Base-by-base conservation (phyloP, 2,888 invertebrate genomes). In the Stenolophus ochropezus region DNA sequence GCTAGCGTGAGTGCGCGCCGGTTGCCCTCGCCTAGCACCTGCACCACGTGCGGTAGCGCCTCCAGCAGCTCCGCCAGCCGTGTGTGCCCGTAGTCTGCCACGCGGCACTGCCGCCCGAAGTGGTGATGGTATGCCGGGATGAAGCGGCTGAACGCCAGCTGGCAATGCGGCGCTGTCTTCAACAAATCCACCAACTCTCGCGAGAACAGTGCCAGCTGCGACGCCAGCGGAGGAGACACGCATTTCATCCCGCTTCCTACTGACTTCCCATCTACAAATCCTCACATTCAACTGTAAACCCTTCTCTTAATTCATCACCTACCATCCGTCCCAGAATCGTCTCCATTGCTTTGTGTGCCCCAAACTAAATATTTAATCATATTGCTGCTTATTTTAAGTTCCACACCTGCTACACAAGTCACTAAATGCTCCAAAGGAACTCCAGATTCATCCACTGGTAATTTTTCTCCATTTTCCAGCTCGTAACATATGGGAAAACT, bases 41-140 rank as follows among this genome's bases (percentile, higher is more conserved):
- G 96, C 42, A 97, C 94, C 58, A 97, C 94, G 85, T 95, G 94
- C 11, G 96, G 92, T n/a, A 98, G 91, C 2, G 97, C 95, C 85
- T 97, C 95, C 58, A 98, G 93, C 49, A 98, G 91, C 89, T 98
- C 98, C 18, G 97, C 94, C 1, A 98, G 90, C 88, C 97, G 97
- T 0, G 96, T 96, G 87, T 96, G 98, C n/a, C 98, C 98, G 88
- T 98, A 98, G 90, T 98, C 97, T 4, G 98, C 96, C 0, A 98
- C 97, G 76, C 97, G 93, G 88, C 98, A 98, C 89, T 98, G 98
- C 33, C 97, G 93, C 0, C 98, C 97, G 89, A 98, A 98, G 89
- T 98, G 98, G 89, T 97, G 97, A 88, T 98, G 98, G 90, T 98
- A 98, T 0, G 97, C 95, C 1, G 98, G 98, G 86, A 98, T 97